Evolutionary conservation across 1,140 invertebrate genomes (phyloP), one percentile per base, ranked within the genome.

Genomic region (Notospermus geniculatus): DNA sequence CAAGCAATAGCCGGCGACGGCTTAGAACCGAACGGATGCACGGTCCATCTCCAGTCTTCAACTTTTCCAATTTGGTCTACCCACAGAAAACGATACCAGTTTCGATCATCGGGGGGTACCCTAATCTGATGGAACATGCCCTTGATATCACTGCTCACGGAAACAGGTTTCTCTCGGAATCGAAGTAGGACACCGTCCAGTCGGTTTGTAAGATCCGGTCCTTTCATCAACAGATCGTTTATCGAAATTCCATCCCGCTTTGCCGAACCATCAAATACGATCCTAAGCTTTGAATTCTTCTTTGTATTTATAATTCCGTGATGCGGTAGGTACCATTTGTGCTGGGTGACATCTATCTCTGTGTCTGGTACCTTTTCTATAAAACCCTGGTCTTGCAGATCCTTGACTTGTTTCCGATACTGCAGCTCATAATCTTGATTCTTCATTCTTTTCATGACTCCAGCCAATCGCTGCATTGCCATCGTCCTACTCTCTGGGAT

Each of bases 201-300:
- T 28, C 56, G 41, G 41, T 27, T 69, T 67, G 82, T 78, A 0
- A 83, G 39, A 54, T 70, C 71, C 13, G 82, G 77, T 0, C 70
- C 70, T 2, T 54, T n/a, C 17, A 58, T 32, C 32, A 70, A 28
- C 2, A 39, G 22, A 17, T 62, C 27, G 54, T 71, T 71, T 0
- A 71, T 54, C 15, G 67, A 71, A 32, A 45, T 57, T 19, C 65
- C 68, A 36, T 36, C 13, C 32, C 13, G 32, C 32, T n/a, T n/a
- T n/a, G n/a, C n/a, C n/a, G n/a, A n/a, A n/a, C n/a, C n/a, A n/a
- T n/a, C n/a, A n/a, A n/a, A n/a, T 43, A 13, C 39, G 19, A 43
- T 43, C 19, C 39, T 9, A 23, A 19, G 46, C n/a, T 50, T 50
- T 19, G 46, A 50, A 50, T 27, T 50, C 19, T 27, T 19, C 5